phyloP scores from a whole-genome alignment of 2,113 vertebrate species.

The Chionis minor region DNA sequence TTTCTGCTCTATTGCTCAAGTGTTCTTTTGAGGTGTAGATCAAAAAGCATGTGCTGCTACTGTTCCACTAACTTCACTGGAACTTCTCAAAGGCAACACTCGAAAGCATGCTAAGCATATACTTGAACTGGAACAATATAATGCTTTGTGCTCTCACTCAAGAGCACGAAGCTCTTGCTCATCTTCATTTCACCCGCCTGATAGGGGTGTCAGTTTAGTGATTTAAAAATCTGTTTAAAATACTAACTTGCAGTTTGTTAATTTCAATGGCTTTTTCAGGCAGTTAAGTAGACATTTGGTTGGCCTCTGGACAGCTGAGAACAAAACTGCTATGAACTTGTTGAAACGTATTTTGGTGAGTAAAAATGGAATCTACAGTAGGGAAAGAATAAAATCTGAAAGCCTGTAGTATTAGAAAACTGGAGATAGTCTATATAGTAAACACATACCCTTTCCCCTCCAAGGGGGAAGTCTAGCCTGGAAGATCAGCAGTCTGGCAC shows the following conservation, averaged over 20 bases:
- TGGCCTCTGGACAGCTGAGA: conserved; percentile 97
- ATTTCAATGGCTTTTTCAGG: conserved; percentile 73
- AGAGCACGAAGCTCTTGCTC: not conserved
- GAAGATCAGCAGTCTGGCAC: not conserved
- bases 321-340: conserved; percentile 90
- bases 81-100: conserved; percentile 15
- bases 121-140: not conserved
- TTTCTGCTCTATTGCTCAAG: conserved; percentile 65
- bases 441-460: not conserved
- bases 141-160: conserved; percentile 19
- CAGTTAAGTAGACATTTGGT: conserved; percentile 98
- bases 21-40: conserved; percentile 48
- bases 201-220: not conserved
- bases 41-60: conserved; percentile 52
- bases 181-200: conserved; percentile 47
- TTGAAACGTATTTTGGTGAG: conserved; percentile 96
- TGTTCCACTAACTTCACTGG: conserved; percentile 49
- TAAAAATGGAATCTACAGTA: not conserved
- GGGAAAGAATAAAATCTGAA: not conserved
- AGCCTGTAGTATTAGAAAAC: not conserved
- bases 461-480: not conserved
- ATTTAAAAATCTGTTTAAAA: not conserved
- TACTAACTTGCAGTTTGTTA: not conserved
- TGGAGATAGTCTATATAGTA: not conserved
- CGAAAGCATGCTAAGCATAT: conserved; percentile 37